Evolutionary conservation across 2,113 vertebrate species (phyloP), one percentile per base, ranked within the genome.

Genomic region (Miniopterus natalensis): DNA sequence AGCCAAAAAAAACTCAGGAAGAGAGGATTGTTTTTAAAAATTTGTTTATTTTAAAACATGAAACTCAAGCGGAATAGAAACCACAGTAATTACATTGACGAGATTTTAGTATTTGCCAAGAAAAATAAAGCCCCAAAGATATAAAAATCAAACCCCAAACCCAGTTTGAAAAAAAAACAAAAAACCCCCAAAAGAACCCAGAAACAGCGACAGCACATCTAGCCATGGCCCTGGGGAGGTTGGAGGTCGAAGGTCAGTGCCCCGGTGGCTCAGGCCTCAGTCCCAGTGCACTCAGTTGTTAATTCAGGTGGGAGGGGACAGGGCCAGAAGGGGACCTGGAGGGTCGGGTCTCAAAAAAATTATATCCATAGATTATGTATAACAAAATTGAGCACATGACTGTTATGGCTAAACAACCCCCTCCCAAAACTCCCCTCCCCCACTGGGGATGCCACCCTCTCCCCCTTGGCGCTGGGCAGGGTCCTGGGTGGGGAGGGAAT

Each of bases 61-160:
- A 99, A 99, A 99, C 98, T 98, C 99, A 99, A 99, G 98, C 99
- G 99, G 99, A 99, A 98, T 98, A 99, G 98, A 98, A 99, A 99
- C 98, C 99, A 99, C 99, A 99, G 98, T 99, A 99, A 99, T 99
- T 98, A 99, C 99, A 99, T 98, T 97, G 98, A 99, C 98, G 98
- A 98, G 98, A 97, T 84, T 97, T 99, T 98, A 99, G 98, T 99
- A 98, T 99, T 98, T 98, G 98, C 98, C 98, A 98, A 99, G 98
- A 97, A 97, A 98, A 97, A 96, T 94, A 97, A 97, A 95, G 88
- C 90, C 96, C 95, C 84, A 71, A 94, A 94, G 87, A 95, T 97
- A 96, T 78, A 97, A 93, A 96, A 97, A 95, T 68, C 57, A 96
- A 95, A 61, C 91, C 96, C 88, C 90, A 97, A 97, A 97, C 96